Conservation (phyloP, 1,140 invertebrate genomes). For the Orius insidiosus region DNA sequence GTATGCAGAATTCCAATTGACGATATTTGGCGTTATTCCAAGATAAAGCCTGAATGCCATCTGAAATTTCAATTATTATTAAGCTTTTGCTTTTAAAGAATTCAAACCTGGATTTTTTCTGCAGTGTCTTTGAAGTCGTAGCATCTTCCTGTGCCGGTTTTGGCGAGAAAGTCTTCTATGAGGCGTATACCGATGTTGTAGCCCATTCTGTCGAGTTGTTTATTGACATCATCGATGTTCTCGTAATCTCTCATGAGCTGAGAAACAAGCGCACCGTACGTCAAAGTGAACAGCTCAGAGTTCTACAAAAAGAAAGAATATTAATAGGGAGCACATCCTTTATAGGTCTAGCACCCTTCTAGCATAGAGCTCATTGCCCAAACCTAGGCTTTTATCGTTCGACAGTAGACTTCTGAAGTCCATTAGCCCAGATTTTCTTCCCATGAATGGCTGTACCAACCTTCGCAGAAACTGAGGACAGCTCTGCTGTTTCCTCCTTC, state of each 20-base stretch:
- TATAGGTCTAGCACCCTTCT: no score
- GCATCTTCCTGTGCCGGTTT: slow-evolving; percentile 77
- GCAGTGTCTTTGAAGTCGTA: slow-evolving; percentile 93
- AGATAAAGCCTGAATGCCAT: slow-evolving; percentile 76
- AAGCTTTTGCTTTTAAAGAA: neutral
- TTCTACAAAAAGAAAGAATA: slow-evolving; percentile 42
- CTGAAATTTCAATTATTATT: slow-evolving; percentile 23
- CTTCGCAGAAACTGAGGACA: no score
- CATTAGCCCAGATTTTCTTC: no score
- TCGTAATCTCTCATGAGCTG: slow-evolving; percentile 96
- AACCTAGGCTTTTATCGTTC: no score
- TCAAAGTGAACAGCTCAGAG: slow-evolving; percentile 90
- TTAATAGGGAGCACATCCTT: no score
- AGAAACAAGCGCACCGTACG: slow-evolving; percentile 92
- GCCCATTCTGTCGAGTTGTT: slow-evolving; percentile 81
- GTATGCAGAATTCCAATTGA: slow-evolving; percentile 81
- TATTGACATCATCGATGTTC: slow-evolving; percentile 91
- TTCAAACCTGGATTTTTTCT: slow-evolving; percentile 72
- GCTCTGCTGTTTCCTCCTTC: no score
- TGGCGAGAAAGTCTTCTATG: slow-evolving; percentile 93
- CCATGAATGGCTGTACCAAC: no score
- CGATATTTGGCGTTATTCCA: slow-evolving; percentile 74
- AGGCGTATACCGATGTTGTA: slow-evolving; percentile 96
- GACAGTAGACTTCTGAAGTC: no score
- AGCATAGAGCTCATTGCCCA: no score